A percentile compares a stretch with the other conserved stretches of the same genome.
Evolutionary conservation across 2,113 vertebrate species (phyloP).

Genomic region (Salvelinus fontinalis): DNA sequence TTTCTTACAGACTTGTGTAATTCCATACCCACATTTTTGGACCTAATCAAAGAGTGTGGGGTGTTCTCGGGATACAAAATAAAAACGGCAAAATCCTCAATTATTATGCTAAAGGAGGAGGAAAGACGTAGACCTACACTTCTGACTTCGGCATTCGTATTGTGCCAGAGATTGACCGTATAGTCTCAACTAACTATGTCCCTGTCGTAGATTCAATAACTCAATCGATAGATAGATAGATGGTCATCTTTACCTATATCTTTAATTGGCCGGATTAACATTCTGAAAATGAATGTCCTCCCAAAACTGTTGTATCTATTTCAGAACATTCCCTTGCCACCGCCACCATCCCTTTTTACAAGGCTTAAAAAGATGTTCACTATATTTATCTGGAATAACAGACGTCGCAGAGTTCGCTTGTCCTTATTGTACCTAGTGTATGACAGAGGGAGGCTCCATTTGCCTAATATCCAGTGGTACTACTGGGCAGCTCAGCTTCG

Average conservation of each 20-base stretch:
- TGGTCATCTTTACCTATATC: constrained; percentile 13
- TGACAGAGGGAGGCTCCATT: constrained; percentile 8
- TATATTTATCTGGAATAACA: constrained; percentile 9
- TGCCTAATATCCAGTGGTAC: constrained; percentile 16
- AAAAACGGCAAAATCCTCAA: too few relatives aligned
- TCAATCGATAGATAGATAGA: background rate
- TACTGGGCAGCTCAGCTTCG: constrained; percentile 19
- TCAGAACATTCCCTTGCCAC: too few relatives aligned
- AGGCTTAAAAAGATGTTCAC: background rate
- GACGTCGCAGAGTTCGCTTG: background rate
- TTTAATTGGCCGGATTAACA: background rate
- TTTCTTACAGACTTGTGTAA: too few relatives aligned
- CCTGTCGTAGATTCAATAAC: background rate
- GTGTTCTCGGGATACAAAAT: too few relatives aligned
- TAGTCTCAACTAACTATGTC: background rate
- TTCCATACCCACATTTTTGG: too few relatives aligned
- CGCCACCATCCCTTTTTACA: too few relatives aligned
- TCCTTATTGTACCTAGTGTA: background rate
- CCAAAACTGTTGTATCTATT: background rate
- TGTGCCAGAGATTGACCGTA: background rate
- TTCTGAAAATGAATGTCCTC: constrained; percentile 1
- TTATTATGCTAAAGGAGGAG: too few relatives aligned
- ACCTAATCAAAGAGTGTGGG: too few relatives aligned
- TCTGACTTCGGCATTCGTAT: background rate
- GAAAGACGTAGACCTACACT: too few relatives aligned